Conservation (phyloP, 2,797 vertebrate species). For the Phataginus tetradactyla region DNA sequence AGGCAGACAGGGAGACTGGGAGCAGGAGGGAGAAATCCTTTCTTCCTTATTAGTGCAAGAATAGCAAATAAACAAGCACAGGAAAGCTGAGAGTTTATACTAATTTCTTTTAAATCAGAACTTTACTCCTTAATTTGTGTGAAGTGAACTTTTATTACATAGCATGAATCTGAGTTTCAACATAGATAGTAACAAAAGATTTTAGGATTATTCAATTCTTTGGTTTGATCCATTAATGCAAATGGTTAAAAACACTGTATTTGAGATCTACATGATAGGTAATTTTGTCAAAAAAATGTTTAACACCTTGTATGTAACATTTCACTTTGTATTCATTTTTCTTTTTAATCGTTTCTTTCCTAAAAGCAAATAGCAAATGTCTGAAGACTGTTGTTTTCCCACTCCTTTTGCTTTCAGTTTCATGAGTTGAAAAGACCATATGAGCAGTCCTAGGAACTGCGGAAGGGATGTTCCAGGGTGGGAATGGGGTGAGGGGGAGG, state of each 20-base stretch:
- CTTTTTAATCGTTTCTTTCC: not conserved
- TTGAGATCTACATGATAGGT: not conserved
- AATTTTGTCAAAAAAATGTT: not conserved
- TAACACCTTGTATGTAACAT: not conserved
- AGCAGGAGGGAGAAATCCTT: rapidly evolving
- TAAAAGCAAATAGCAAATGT: not conserved
- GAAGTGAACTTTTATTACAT: not conserved
- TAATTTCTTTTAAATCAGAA: not conserved
- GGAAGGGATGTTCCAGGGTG: not conserved
- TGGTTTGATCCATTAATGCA: not conserved
- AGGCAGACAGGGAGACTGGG: not conserved
- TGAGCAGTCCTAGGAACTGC: not conserved
- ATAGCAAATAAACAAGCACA: not conserved
- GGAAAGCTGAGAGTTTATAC: not conserved
- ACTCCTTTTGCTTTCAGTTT: not conserved
- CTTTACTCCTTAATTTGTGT: not conserved
- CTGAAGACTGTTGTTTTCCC: not conserved
- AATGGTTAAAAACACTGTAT: not conserved
- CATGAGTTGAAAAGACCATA: not conserved
- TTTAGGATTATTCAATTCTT: not conserved
- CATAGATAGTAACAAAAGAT: not conserved
- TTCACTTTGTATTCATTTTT: not conserved
- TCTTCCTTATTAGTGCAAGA: not conserved
- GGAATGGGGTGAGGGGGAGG: not conserved
- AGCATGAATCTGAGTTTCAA: not conserved